A percentile compares a stretch with the other conserved stretches of the same genome.
phyloP scores from a whole-genome alignment of 2,113 vertebrate genomes.

The Solenodon paradoxus region DNA sequence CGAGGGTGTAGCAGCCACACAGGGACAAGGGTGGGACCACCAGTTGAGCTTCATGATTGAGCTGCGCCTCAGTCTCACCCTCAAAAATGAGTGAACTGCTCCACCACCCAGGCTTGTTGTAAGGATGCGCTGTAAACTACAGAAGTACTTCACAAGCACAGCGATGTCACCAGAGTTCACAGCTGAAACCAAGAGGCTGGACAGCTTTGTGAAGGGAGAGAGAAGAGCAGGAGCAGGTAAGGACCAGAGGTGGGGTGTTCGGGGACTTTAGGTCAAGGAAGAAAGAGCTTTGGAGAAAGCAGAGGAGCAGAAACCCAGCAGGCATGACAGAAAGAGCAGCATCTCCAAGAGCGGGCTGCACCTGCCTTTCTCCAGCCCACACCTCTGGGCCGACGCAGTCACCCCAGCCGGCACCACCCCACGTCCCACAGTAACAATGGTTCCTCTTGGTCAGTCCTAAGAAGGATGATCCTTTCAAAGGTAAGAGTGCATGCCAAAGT shows the following conservation, averaged over 20 bases:
- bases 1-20: too few relatives aligned
- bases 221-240: background rate
- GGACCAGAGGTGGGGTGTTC: fast-evolving
- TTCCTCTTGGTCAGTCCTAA: background rate
- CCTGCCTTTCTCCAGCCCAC: background rate
- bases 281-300: background rate
- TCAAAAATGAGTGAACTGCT: background rate
- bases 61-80: background rate
- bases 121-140: background rate
- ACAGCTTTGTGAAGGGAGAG: background rate
- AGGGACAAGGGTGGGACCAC: background rate
- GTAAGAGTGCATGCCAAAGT: background rate
- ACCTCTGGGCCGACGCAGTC: background rate
- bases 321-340: background rate
- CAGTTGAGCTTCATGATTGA: background rate
- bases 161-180: background rate
- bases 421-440: fast-evolving
- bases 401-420: background rate
- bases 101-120: background rate
- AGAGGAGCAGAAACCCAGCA: background rate
- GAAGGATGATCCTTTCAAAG: background rate
- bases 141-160: background rate
- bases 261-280: too few relatives aligned
- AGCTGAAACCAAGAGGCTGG: background rate
- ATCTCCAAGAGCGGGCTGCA: background rate